Base-by-base conservation (phyloP, 2,888 invertebrate genomes). In the Oscheius onirici region DNA sequence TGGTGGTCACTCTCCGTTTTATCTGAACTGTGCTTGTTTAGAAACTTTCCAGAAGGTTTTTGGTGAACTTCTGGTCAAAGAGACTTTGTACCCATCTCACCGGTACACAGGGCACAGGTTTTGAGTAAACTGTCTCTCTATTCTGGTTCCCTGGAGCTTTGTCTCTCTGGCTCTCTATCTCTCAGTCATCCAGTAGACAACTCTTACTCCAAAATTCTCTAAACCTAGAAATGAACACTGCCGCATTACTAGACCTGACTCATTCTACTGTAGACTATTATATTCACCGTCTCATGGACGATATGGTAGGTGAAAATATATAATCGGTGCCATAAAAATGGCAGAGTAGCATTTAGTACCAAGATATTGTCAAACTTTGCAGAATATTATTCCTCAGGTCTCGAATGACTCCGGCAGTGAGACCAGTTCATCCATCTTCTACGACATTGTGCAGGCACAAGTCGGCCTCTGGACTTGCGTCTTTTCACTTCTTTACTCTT, bases 381-480 rank as follows among this genome's bases (percentile, higher is more conserved):
- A 20, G 10, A 15, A 40, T 44, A 24, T 44, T 20, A 63, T 28
- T 44, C 15, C 80, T 17, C 74, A 81, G 81, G 78, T 74, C 5
- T 81, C 81, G 8, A 80, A 80, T 17, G 81, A 80, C 49, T 73
- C 74, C 10, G 58, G 66, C 11, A 66, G 43, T 17, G 79, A 77
- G 43, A 51, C 66, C 15, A 46, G 57, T 13, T 75, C 75, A 3
- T 78, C 78, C 3, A 57, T 82, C n/a, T 43, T 80, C 73, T 77
- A 75, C 52, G 82, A 82, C 66, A 68, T 82, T 46, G 61, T 79
- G 57, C 83, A 87, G 73, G 85, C 85, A 1, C 86, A 86, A 69
- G 69, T 86, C 34, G 84, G 85, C 1, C 77, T 86, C 13, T 86
- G 86, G 86, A 86, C 86, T 26, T 79, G 84, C 61, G 82, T 85